Percentiles rank a stretch among this genome's conserved stretches.
These are phyloP conservation scores for Intellagama lesueurii DNA, from an alignment of 2,797 vertebrate species.

Conservation along the genomic window DNA sequence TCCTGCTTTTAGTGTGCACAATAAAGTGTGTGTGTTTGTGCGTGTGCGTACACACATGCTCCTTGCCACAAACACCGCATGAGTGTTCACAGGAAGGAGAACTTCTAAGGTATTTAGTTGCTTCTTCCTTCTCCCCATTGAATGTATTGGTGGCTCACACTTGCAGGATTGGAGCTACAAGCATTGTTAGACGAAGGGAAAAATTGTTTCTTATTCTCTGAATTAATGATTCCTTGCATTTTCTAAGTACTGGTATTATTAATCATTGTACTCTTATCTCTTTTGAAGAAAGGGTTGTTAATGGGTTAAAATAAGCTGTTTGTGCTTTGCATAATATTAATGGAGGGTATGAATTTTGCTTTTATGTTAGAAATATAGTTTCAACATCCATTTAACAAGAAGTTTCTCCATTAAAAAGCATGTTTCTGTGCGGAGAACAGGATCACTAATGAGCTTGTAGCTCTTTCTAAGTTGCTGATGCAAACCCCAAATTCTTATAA, in stretches of 20 bases:
- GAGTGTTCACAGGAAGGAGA: neutral
- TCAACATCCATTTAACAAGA: constrained; percentile 25
- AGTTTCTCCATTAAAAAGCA: constrained; percentile 20
- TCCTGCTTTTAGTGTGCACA: neutral
- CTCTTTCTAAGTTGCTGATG: constrained; percentile 36
- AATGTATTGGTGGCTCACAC: neutral
- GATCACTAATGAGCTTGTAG: neutral
- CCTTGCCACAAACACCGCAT: neutral
- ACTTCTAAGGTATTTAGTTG: neutral
- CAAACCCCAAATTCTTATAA: constrained; percentile 58
- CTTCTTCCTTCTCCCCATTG: neutral
- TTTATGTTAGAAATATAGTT: constrained; percentile 28
- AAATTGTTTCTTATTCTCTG: neutral
- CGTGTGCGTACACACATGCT: neutral
- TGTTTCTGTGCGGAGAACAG: neutral
- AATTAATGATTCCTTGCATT: constrained; percentile 13
- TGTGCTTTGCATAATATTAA: neutral
- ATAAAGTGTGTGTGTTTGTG: neutral
- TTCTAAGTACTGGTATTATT: neutral
- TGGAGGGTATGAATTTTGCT: constrained; percentile 2
- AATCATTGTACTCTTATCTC: neutral
- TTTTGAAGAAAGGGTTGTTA: constrained; percentile 17
- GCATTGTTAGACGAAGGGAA: neutral
- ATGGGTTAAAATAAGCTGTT: neutral
- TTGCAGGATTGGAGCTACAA: neutral